These are phyloP conservation scores for Pelobates cultripes DNA, from an alignment of 2,797 vertebrate species.

Conservation along the genomic window DNA sequence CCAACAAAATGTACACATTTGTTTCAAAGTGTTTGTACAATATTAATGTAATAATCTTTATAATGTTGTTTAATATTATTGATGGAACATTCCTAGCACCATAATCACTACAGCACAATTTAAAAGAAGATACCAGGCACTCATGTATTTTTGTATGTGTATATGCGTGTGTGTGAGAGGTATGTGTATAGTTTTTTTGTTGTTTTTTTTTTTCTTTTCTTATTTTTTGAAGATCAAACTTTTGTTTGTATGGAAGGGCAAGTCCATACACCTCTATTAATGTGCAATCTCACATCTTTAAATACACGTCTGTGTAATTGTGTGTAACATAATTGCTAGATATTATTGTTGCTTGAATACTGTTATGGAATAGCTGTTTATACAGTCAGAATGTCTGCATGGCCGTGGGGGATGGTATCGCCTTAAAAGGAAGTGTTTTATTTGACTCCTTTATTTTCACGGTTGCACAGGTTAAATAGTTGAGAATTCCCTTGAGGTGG, in stretches of 20 bases:
- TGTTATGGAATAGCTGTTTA: background rate
- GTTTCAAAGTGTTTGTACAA: too few species aligned
- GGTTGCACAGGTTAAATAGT: background rate
- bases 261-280: background rate
- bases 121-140: too few species aligned
- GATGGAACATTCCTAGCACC: too few species aligned
- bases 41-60: too few species aligned
- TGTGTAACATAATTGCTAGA: background rate
- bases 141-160: too few species aligned
- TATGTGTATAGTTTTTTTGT: too few species aligned
- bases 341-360: background rate
- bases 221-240: background rate
- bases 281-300: background rate
- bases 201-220: too few species aligned
- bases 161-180: too few species aligned
- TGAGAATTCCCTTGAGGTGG: background rate
- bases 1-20: too few species aligned
- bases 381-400: too few species aligned
- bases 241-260: background rate
- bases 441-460: background rate
- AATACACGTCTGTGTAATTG: background rate
- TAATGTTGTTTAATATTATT: too few species aligned
- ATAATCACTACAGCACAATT: too few species aligned
- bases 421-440: background rate
- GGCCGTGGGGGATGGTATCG: background rate